These are phyloP conservation scores for Blastomussa wellsi DNA, from an alignment of 92 coral and sea anemone species.

Conservation along the genomic window DNA sequence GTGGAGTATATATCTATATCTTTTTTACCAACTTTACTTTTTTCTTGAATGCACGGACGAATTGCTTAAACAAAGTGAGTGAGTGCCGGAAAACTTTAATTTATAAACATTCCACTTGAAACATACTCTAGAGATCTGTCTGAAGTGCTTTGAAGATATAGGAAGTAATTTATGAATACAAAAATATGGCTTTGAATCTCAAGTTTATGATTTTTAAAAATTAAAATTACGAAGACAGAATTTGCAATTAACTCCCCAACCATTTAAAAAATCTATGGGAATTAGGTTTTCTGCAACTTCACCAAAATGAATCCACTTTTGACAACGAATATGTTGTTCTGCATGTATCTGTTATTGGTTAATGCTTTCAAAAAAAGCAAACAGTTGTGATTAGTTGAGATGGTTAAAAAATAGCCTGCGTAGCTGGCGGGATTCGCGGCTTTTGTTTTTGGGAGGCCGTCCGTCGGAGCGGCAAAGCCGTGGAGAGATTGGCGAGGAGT, in stretches of 20 bases:
- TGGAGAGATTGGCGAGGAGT: no score
- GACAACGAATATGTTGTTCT: neutral
- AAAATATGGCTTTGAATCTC: neutral
- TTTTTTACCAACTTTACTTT: no score
- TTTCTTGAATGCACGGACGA: neutral
- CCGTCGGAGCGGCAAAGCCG: no score
- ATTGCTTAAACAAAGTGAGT: neutral
- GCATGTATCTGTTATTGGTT: neutral
- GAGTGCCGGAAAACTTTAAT: neutral
- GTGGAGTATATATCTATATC: no score
- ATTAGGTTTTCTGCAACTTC: neutral
- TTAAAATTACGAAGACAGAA: no score
- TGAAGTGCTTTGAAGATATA: neutral
- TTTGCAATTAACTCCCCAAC: neutral
- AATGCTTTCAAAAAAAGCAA: no score
- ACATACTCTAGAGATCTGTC: neutral
- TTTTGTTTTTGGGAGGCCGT: no score
- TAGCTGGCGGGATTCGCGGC: no score
- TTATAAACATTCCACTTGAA: neutral
- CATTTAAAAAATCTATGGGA: neutral
- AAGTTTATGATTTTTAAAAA: neutral
- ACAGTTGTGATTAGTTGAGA: no score
- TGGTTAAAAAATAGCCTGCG: no score
- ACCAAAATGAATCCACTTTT: neutral
- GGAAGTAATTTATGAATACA: neutral